A percentile compares a stretch with the other conserved stretches of the same genome.
phyloP scores from a whole-genome alignment of 2,113 vertebrate genomes.

The Lagopus leucura region DNA sequence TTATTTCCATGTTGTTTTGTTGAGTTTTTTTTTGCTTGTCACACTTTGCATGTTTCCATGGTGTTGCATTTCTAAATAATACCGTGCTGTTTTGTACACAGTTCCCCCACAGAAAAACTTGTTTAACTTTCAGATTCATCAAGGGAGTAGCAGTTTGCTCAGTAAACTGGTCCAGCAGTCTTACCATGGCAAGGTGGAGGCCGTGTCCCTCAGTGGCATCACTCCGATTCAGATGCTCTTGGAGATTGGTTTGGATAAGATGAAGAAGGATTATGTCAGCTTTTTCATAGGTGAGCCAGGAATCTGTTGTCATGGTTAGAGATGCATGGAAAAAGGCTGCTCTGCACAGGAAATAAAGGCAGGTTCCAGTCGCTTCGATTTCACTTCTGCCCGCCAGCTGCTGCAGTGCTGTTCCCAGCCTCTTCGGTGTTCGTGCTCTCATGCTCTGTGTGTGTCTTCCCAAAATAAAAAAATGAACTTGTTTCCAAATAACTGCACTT shows the following conservation, averaged over 20 bases:
- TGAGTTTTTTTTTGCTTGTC: neutral
- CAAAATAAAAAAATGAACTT: neutral
- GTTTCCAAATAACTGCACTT: neutral
- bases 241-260: constrained; percentile 94
- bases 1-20: neutral
- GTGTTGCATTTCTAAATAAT: neutral
- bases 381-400: neutral
- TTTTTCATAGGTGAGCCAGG: constrained; percentile 89
- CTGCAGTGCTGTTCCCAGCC: neutral
- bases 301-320: neutral
- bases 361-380: neutral
- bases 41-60: neutral
- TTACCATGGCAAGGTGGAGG: constrained; percentile 84
- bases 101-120: neutral
- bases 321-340: neutral
- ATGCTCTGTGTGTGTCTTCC: neutral
- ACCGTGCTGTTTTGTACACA: neutral
- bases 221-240: constrained; percentile 90
- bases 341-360: neutral
- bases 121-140: constrained; percentile 84
- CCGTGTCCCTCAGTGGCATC: constrained; percentile 82
- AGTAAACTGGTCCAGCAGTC: constrained; percentile 91
- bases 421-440: neutral
- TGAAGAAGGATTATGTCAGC: constrained; percentile 95
- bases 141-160: constrained; percentile 89